Evolutionary conservation across 2,888 invertebrate species (phyloP), one percentile per base, ranked within the genome.

Genomic region (Oscheius sp.): DNA sequence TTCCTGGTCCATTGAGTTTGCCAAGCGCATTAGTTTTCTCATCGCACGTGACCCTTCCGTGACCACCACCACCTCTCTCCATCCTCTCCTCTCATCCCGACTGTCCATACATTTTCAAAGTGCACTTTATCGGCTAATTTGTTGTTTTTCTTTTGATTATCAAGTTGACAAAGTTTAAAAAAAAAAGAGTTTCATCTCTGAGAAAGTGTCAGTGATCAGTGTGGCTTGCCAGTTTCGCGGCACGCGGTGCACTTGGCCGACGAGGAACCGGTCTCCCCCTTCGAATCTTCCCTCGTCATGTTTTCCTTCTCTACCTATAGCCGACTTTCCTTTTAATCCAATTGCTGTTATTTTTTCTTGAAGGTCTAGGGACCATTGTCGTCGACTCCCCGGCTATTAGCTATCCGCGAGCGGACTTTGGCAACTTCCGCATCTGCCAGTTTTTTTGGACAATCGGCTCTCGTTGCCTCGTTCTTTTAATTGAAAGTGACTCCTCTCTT

Each of bases 221-320:
- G 49, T 25, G 61, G 43, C 61, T 35, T 43, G 61, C 61, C 61
- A 61, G 61, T 61, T 61, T 61, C 18, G 45, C 41, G 61, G 61
- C 61, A 61, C 61, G 61, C 59, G 41, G 59, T 59, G 59, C 61
- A 61, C 61, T 61, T 61, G 61, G 58, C 58, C 27, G 13, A 13
- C 16, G 29, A 9, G 18, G 21, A 21, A 61, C 35, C 61, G 43
- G 61, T 41, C 43, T 43, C 18, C 61, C 41, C 29, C 41, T 61
- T 45, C 45, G 18, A 41, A 61, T 61, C 61, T 61, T 61, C 16
- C 61, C 43, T 61, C n/a, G 41, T 61, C 23, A 35, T 35, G 35
- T 55, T 25, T 25, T 55, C 21, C 55, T 21, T 55, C 55, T 21
- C 18, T 55, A 55, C 55, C 55, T 25, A 13, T 55, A 18, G 23